phyloP scores from a whole-genome alignment of 2,888 invertebrate genomes.

The Chrysomela aeneicollis region DNA sequence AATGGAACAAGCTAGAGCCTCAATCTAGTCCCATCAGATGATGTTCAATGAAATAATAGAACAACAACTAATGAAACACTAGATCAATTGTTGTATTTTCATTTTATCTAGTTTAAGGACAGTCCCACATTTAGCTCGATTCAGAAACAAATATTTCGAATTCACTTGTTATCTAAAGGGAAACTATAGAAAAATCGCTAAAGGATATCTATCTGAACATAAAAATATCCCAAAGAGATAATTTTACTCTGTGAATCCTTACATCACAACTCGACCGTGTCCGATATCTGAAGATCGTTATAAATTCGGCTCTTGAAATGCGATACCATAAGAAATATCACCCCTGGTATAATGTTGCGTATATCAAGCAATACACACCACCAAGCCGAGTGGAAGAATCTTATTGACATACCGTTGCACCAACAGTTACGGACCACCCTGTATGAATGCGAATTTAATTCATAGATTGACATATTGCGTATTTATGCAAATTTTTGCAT shows the following conservation, averaged over 20 bases:
- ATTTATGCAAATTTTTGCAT: slow-evolving; percentile 14
- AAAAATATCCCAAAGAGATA: neutral
- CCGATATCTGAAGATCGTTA: slow-evolving; percentile 24
- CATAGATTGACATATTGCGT: slow-evolving; percentile 16
- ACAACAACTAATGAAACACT: too few relatives aligned
- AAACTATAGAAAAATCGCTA: too few relatives aligned
- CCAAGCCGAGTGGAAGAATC: slow-evolving; percentile 41
- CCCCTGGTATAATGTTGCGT: slow-evolving; percentile 45
- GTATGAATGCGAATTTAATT: slow-evolving; percentile 21
- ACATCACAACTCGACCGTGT: slow-evolving; percentile 34
- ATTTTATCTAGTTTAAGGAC: too few relatives aligned
- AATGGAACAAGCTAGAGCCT: too few relatives aligned
- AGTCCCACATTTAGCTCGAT: too few relatives aligned
- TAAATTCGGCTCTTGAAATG: slow-evolving; percentile 36
- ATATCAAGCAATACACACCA: slow-evolving; percentile 39
- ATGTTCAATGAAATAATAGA: too few relatives aligned
- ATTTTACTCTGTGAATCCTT: slow-evolving; percentile 20
- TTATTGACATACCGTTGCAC: slow-evolving; percentile 47
- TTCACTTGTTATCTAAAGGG: too few relatives aligned
- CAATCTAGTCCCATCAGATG: neutral
- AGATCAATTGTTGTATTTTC: too few relatives aligned
- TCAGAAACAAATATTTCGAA: too few relatives aligned
- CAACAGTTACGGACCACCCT: slow-evolving; percentile 48
- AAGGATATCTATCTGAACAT: too few relatives aligned
- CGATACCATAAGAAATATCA: slow-evolving; percentile 42